Evolutionary conservation across 2,113 vertebrate genomes (phyloP).

Genomic region (Verasper variegatus): DNA sequence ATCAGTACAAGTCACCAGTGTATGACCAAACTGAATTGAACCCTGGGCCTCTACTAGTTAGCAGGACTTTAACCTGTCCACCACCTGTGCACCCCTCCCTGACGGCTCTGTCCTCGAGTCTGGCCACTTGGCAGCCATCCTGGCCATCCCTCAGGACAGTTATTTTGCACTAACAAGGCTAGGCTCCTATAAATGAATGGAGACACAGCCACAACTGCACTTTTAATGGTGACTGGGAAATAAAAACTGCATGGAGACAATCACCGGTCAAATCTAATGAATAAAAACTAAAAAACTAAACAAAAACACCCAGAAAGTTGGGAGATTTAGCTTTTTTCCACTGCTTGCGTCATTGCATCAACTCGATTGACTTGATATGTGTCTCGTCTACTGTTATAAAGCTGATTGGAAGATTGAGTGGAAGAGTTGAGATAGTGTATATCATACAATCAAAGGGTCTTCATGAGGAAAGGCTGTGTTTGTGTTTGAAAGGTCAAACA

Average conservation of each 20-base stretch:
- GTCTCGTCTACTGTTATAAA: too few relatives aligned
- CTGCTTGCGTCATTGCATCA: neutral
- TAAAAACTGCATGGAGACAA: neutral
- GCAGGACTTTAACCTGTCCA: constrained; percentile 21
- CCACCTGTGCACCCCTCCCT: constrained; percentile 37
- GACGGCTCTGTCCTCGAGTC: constrained; percentile 22
- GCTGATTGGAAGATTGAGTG: neutral
- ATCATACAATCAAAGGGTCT: neutral
- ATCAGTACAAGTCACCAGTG: constrained; percentile 26
- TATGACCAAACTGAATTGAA: neutral
- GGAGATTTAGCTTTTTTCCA: too few relatives aligned
- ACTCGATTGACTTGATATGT: neutral
- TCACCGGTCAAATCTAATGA: neutral
- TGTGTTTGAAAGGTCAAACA: neutral
- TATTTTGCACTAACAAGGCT: neutral
- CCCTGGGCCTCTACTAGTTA: neutral
- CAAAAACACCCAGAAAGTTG: too few relatives aligned
- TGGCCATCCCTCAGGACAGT: neutral
- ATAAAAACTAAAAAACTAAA: too few relatives aligned
- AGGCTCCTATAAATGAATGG: neutral
- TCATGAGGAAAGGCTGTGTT: constrained; percentile 4
- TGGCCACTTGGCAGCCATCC: neutral
- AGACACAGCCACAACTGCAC: neutral
- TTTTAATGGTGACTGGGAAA: neutral
- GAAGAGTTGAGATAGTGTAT: neutral